A percentile compares a stretch with the other conserved stretches of the same genome.
Evolutionary conservation across 2,797 vertebrate species (phyloP).

Genomic region (Arctocebus calabarensis): DNA sequence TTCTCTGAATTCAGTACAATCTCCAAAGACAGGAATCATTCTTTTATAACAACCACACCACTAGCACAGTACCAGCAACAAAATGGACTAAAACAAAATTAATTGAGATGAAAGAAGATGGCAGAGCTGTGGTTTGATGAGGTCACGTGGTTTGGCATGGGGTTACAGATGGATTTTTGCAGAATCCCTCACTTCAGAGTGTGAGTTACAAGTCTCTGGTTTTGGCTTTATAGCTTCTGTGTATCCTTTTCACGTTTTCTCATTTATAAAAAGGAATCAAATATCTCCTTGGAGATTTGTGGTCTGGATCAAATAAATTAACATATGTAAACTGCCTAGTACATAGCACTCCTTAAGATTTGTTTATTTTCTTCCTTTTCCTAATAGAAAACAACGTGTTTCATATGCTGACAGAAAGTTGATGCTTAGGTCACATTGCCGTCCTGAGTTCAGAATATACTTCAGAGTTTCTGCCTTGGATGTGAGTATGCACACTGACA

Average conservation of each 20-base stretch:
- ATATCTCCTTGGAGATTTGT: not conserved
- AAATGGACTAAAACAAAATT: not conserved
- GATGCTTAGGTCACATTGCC: not conserved
- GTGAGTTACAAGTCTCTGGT: not conserved
- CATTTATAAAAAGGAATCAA: not conserved
- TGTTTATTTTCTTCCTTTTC: not conserved
- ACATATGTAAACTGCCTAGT: not conserved
- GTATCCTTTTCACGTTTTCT: not conserved
- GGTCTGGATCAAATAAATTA: not conserved
- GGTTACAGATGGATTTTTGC: not conserved
- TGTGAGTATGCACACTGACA: not conserved
- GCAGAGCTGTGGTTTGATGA: not conserved
- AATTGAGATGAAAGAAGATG: not conserved
- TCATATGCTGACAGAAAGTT: not conserved
- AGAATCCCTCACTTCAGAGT: not conserved
- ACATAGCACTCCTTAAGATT: not conserved
- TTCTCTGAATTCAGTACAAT: not conserved
- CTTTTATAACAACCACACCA: not conserved
- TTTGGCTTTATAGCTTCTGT: not conserved
- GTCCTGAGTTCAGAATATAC: constrained; percentile 24
- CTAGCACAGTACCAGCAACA: not conserved
- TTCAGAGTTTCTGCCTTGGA: not conserved
- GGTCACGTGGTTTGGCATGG: not conserved
- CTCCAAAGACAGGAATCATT: not conserved
- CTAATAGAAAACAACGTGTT: not conserved